Conservation (phyloP, 2,888 invertebrate genomes). For the Electrophaes corylata region DNA sequence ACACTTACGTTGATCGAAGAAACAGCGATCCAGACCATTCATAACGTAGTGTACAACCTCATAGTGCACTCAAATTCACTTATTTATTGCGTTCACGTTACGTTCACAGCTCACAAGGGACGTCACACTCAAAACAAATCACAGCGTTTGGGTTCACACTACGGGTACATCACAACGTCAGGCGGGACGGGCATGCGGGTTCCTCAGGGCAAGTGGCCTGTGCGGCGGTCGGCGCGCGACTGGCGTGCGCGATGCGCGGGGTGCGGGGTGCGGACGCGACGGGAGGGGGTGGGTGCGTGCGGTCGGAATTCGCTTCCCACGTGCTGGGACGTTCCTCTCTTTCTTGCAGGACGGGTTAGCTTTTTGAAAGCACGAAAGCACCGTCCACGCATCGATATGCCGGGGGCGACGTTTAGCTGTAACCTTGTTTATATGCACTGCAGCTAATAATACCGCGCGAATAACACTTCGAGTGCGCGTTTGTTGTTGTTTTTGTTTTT, state of each 20-base stretch:
- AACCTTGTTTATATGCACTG: conserved; percentile 81
- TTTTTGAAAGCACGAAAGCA: conserved; percentile 75
- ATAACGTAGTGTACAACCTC: conserved; percentile 79
- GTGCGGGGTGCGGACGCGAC: conserved; percentile 45
- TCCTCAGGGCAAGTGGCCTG: conserved; percentile 59
- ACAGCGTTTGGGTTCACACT: conserved; percentile 76
- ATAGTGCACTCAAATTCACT: conserved; percentile 79
- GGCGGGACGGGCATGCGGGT: conserved; percentile 53
- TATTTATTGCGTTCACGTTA: conserved; percentile 64
- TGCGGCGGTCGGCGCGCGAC: conserved; percentile 81
- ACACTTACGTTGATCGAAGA: conserved; percentile 84
- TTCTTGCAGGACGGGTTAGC: conserved; percentile 81
- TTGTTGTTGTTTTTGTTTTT: conserved; percentile 63
- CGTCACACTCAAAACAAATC: conserved; percentile 80
- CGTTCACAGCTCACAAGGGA: conserved; percentile 62
- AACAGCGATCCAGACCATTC: conserved; percentile 84
- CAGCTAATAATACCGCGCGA: conserved; percentile 79
- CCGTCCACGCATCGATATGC: conserved; percentile 77
- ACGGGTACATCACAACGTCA: conserved; percentile 74
- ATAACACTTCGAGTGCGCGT: conserved; percentile 67
- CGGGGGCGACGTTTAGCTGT: conserved; percentile 73
- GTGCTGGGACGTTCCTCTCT: conserved; percentile 76
- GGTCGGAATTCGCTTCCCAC: conserved; percentile 83
- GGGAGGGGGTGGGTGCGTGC: conserved; percentile 77
- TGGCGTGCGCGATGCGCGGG: conserved; percentile 71